These are phyloP conservation scores for Tachysurus fulvidraco DNA, from an alignment of 2,113 vertebrate species.

Conservation along the genomic window DNA sequence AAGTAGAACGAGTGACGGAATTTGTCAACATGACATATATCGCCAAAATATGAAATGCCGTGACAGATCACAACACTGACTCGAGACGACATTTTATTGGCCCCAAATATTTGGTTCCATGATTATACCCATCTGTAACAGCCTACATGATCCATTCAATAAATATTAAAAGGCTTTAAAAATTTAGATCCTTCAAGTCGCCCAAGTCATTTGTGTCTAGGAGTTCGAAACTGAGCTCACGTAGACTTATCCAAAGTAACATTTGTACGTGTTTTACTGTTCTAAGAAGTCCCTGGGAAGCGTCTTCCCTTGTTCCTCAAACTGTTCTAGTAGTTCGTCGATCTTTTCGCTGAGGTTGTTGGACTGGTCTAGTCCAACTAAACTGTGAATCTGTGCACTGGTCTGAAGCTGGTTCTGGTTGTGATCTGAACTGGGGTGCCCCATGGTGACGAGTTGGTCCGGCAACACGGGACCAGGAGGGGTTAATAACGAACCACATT, in stretches of 20 bases:
- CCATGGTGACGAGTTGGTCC: slow-evolving; percentile 81
- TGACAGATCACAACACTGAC: slow-evolving; percentile 44
- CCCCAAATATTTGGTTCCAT: slow-evolving; percentile 40
- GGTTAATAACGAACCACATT: slow-evolving; percentile 85
- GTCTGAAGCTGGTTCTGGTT: slow-evolving; percentile 80
- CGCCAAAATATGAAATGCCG: slow-evolving; percentile 44
- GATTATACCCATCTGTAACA: slow-evolving; percentile 28
- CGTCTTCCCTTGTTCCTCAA: slow-evolving; percentile 83
- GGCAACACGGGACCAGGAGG: slow-evolving; percentile 78
- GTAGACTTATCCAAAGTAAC: slow-evolving; percentile 6
- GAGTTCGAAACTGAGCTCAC: slow-evolving; percentile 26
- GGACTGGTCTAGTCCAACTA: slow-evolving; percentile 87
- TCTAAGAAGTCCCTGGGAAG: slow-evolving; percentile 54
- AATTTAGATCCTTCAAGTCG: slow-evolving; percentile 6
- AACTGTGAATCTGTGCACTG: slow-evolving; percentile 80
- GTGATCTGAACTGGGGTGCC: slow-evolving; percentile 66
- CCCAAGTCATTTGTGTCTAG: background rate
- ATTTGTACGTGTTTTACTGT: slow-evolving; percentile 35
- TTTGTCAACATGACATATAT: slow-evolving; percentile 39
- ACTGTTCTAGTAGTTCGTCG: slow-evolving; percentile 87
- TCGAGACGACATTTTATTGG: slow-evolving; percentile 27
- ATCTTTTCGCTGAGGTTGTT: slow-evolving; percentile 87
- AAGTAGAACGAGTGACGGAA: slow-evolving; percentile 2
- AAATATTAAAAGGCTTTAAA: slow-evolving; percentile 38
- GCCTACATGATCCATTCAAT: slow-evolving; percentile 10